A percentile compares a stretch with the other conserved stretches of the same genome.
Conservation (phyloP, 2,888 invertebrate species). For the Sussaba pulchella region DNA sequence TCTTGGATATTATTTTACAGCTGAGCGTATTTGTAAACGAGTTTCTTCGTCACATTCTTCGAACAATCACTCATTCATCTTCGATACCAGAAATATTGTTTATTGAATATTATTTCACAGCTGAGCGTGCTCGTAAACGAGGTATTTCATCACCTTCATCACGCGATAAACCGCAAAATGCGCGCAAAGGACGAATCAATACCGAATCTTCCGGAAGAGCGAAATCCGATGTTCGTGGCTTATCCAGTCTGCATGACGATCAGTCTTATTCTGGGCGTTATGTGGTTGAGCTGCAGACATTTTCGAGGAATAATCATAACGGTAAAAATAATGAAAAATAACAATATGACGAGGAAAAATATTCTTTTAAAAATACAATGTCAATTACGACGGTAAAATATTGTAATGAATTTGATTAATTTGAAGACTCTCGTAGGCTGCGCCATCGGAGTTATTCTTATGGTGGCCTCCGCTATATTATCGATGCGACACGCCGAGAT, state of each 20-base stretch:
- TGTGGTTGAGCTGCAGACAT: slow-evolving; percentile 69
- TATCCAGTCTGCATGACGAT: slow-evolving; percentile 76
- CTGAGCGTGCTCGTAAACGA: slow-evolving; percentile 66
- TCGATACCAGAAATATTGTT: too few species aligned
- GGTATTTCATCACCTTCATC: slow-evolving; percentile 78
- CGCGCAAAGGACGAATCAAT: slow-evolving; percentile 66
- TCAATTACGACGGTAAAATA: slow-evolving; percentile 56
- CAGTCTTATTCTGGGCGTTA: slow-evolving; percentile 67
- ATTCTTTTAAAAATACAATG: slow-evolving; percentile 21
- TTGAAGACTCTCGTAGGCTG: slow-evolving; percentile 75
- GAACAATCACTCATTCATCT: too few species aligned
- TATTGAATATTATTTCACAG: slow-evolving; percentile 58
- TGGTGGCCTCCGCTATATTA: slow-evolving; percentile 75
- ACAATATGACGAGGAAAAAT: slow-evolving; percentile 4
- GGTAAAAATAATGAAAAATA: slow-evolving; percentile 64
- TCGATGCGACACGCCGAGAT: slow-evolving; percentile 80
- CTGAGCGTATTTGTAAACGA: not conserved
- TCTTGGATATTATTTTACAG: not conserved
- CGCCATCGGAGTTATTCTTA: slow-evolving; percentile 69
- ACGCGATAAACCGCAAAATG: slow-evolving; percentile 67
- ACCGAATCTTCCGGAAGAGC: slow-evolving; percentile 77
- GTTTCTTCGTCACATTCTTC: too few species aligned
- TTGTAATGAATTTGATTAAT: slow-evolving; percentile 25
- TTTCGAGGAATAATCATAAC: slow-evolving; percentile 56
- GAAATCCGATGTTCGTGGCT: slow-evolving; percentile 75